phyloP scores from a whole-genome alignment of 2,113 vertebrate genomes.

The Nycticorax nycticorax region DNA sequence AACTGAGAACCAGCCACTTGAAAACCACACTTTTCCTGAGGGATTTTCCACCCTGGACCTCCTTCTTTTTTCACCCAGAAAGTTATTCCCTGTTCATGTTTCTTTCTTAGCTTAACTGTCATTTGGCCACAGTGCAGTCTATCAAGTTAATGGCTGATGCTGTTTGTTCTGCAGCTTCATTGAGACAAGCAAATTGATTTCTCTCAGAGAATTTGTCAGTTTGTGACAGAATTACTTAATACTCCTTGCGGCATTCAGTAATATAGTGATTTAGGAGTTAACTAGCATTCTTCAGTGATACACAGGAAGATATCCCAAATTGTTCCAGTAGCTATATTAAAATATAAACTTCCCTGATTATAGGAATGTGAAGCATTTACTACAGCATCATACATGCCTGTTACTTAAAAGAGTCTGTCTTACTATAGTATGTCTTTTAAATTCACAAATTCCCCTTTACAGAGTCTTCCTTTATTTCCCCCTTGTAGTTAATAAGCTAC shows the following conservation, averaged over 20 bases:
- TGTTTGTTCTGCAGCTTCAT: background rate
- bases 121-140: background rate
- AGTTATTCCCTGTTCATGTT: background rate
- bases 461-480: background rate
- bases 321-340: background rate
- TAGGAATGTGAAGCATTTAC: background rate
- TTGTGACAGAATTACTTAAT: background rate
- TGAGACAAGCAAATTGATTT: conserved; percentile 3
- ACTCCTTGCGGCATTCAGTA: background rate
- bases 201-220: background rate
- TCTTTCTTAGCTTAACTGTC: background rate
- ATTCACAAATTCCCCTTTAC: background rate
- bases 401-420: background rate
- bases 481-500: background rate
- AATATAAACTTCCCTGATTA: background rate
- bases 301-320: background rate
- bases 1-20: background rate
- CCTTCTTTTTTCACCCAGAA: background rate
- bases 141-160: background rate
- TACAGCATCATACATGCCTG: background rate
- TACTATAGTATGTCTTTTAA: background rate
- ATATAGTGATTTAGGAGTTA: background rate
- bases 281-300: background rate
- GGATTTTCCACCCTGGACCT: background rate
- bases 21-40: background rate